Base-by-base conservation (phyloP, 2,888 invertebrate species). In the Allophyes oxyacanthae region DNA sequence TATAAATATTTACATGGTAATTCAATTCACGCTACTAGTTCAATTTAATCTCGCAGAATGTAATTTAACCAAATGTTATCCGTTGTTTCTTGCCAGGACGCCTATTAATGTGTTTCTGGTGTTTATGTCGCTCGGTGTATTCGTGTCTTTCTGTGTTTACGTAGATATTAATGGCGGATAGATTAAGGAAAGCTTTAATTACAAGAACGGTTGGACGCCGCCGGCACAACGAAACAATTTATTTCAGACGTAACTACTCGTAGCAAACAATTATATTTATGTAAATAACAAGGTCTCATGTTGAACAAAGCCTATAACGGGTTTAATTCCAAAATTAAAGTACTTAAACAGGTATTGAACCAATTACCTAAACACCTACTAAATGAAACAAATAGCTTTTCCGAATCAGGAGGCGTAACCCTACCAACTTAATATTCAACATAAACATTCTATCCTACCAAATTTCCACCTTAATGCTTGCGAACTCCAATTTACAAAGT, bases 401-500 rank as follows among this genome's bases (percentile, higher is more conserved):
- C n/a, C 3, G 30, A 69, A 43, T 52, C 37, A 51, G 38, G 43
- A 68, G 37, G 46, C 68, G 46, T 57, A 63, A 51, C 53, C 64
- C 44, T 65, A 62, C 55, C 58, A 62, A 58, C 49, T 42, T 50
- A 41, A 61, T 53, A 60, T 55, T 55, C 45, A 32, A 51, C 53
- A 64, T 56, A 72, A 67, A 73, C 64, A 67, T 63, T 54, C 30
- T 52, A 59, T 53, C 49, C 63, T 36, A 44, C 51, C 53, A 42
- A 59, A 67, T 67, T 65, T 51, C 63, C 57, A 71, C 57, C 57
- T 64, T 65, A 68, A 77, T 76, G 63, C 61, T 45, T 48, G 33
- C 59, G 7, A 72, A 66, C 71, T 64, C 54, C 62, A 75, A 76
- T 72, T 78, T 64, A 55, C 52, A 32, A 75, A 79, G 65, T 78